phyloP scores from a whole-genome alignment of 2,113 vertebrate species.

The Fregetta grallaria region DNA sequence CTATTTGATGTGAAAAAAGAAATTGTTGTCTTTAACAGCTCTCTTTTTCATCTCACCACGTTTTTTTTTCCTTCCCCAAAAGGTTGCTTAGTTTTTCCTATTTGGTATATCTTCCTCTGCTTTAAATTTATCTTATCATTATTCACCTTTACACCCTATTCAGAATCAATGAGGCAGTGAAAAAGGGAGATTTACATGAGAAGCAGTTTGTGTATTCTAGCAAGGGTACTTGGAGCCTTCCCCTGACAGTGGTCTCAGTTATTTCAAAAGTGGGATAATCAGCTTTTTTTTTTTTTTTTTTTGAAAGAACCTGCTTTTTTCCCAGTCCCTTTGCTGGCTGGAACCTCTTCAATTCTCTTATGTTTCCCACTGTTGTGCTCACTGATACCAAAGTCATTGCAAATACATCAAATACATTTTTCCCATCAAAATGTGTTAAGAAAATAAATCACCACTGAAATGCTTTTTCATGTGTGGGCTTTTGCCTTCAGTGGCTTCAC shows the following conservation, averaged over 20 bases:
- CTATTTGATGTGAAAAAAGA: not conserved
- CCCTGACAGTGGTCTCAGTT: not conserved
- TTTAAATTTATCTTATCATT: not conserved
- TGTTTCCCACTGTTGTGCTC: not conserved
- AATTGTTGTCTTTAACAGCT: not conserved
- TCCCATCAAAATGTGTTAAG: not conserved
- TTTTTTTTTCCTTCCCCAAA: rapidly evolving
- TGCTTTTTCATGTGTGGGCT: not conserved
- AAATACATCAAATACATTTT: not conserved
- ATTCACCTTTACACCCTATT: not conserved
- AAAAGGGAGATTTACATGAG: not conserved
- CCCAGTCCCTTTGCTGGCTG: not conserved
- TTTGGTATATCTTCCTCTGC: not conserved
- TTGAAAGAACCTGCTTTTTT: not conserved
- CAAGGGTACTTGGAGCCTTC: not conserved
- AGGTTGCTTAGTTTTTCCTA: not conserved
- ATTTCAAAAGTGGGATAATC: not conserved
- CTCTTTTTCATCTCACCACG: not conserved
- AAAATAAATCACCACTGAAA: not conserved
- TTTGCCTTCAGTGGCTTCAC: not conserved
- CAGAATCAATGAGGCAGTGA: not conserved
- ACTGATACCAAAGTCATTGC: not conserved
- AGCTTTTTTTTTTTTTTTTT: not conserved
- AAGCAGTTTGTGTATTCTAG: not conserved
- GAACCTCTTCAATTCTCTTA: not conserved